Evolutionary conservation across 2,888 invertebrate species (phyloP).

Genomic region (Chydorus sphaericus): DNA sequence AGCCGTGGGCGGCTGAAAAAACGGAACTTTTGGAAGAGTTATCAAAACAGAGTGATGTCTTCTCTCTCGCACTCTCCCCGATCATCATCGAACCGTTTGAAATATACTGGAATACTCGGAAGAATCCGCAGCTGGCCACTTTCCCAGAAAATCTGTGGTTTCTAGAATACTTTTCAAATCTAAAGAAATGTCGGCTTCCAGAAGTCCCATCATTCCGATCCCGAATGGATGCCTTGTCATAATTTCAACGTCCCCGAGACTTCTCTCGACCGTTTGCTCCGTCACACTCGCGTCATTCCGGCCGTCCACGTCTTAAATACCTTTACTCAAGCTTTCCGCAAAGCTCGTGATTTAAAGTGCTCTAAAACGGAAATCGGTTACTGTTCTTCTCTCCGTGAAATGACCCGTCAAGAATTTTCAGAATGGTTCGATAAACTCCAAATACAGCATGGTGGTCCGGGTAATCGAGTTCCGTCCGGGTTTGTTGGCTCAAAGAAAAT

Average conservation of each 20-base stretch:
- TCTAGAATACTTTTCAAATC: conserved; percentile 20
- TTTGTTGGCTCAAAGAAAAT: conserved; percentile 20
- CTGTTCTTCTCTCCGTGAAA: conserved; percentile 20
- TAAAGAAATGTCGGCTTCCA: conserved; percentile 14
- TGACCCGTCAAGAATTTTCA: conserved; percentile 22
- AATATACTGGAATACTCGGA: conserved; percentile 11
- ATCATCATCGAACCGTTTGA: conserved; percentile 10
- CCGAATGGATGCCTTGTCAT: neutral
- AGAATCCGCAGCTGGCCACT: conserved; percentile 17
- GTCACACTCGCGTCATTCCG: conserved; percentile 11
- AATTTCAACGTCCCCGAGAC: conserved; percentile 10
- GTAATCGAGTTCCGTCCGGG: conserved; percentile 19
- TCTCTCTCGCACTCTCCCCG: neutral
- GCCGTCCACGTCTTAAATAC: conserved; percentile 23
- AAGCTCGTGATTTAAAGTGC: conserved; percentile 24
- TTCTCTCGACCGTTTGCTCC: conserved; percentile 1
- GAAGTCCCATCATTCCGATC: neutral
- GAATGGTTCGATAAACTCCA: conserved; percentile 21
- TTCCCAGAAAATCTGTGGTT: conserved; percentile 21
- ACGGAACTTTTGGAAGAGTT: neutral
- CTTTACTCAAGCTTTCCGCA: conserved; percentile 23
- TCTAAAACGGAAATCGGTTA: conserved; percentile 18
- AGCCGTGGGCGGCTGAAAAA: conserved; percentile 9
- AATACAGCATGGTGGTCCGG: conserved; percentile 19
- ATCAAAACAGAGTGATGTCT: neutral